These are phyloP conservation scores for roundworm (Caenorhabditis elegans) DNA, from an alignment of 1,140 invertebrate genomes.

Conservation along the genomic window WBcel235 BX284604.4:1060001-1060500, in stretches of 20 bases:
- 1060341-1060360: neutral
- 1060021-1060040: too few relatives aligned
- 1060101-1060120: neutral
- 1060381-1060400: too few relatives aligned
- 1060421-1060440: too few relatives aligned
- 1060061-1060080: neutral
- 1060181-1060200: neutral
- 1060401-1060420: too few relatives aligned
- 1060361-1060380: too few relatives aligned
- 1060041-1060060: too few relatives aligned
- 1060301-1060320: constrained; percentile 6
- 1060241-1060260: neutral
- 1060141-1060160: constrained; percentile 10
- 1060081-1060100: neutral
- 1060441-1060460: too few relatives aligned
- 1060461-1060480: too few relatives aligned
- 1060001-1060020: neutral
- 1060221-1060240: neutral
- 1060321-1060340: neutral
- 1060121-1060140: neutral
- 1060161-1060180: neutral
- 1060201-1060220: neutral
- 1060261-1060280: neutral
- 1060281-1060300: constrained; percentile 9
- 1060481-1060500: too few relatives aligned